Evolutionary conservation across 2,113 vertebrate species (phyloP).

Genomic region (Malurus cyaneus): DNA sequence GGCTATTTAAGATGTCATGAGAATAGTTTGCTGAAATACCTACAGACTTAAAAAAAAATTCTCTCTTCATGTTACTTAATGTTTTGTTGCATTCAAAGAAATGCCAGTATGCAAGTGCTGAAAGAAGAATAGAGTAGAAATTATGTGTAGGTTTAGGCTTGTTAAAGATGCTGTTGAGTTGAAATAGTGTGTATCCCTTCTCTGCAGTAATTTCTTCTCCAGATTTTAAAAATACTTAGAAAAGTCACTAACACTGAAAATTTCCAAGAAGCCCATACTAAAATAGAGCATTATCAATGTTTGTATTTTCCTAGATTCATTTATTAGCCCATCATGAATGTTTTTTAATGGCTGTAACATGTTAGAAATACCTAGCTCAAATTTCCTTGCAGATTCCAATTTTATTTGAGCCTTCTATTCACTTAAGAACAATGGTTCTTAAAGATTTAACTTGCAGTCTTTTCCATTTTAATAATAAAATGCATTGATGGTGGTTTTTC

Average conservation of each 20-base stretch:
- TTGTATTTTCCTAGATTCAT: not conserved
- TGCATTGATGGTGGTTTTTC: not conserved
- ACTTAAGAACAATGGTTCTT: not conserved
- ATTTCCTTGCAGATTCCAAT: not conserved
- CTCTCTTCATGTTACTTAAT: conserved; percentile 53
- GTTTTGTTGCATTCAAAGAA: conserved; percentile 70
- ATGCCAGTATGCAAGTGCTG: conserved; percentile 46
- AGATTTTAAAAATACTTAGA: not conserved
- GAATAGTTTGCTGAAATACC: conserved; percentile 72
- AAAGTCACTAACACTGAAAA: not conserved
- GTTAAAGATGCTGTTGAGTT: conserved; percentile 2
- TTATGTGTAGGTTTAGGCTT: conserved; percentile 39
- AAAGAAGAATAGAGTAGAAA: conserved; percentile 62
- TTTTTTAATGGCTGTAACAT: not conserved
- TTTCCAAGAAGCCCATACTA: not conserved
- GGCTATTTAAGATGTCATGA: conserved; percentile 74
- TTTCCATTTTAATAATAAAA: not conserved
- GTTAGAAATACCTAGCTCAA: not conserved
- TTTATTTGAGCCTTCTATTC: not conserved
- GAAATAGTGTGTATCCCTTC: conserved; percentile 14
- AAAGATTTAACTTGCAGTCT: not conserved
- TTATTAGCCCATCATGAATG: not conserved
- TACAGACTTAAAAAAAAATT: conserved; percentile 8
- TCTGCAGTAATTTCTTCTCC: not conserved
- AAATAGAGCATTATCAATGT: not conserved